A percentile compares a stretch with the other conserved stretches of the same genome.
These are phyloP conservation scores for Myiagra hebetior DNA, from an alignment of 2,113 vertebrate genomes.

Conservation along the genomic window DNA sequence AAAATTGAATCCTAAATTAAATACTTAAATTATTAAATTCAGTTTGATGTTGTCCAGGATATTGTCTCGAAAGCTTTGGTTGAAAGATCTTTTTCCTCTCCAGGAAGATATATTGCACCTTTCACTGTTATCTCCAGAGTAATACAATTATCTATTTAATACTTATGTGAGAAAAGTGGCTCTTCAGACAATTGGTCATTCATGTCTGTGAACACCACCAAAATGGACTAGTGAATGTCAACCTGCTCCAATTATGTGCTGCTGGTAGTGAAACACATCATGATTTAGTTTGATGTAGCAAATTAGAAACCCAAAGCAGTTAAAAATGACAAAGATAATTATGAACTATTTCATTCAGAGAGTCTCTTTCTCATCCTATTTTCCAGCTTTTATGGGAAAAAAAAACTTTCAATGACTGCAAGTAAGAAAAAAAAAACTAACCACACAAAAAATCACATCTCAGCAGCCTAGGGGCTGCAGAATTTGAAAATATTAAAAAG, in stretches of 20 bases:
- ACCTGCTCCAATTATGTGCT: not conserved
- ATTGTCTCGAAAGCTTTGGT: not conserved
- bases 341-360: not conserved
- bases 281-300: not conserved
- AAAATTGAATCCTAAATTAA: not conserved
- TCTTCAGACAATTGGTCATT: not conserved
- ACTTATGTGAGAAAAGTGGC: not conserved
- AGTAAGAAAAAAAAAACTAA: not conserved
- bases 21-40: not conserved
- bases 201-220: not conserved
- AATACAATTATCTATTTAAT: not conserved
- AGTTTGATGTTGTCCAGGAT: not conserved
- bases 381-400: not conserved
- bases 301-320: not conserved
- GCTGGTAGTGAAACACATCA: not conserved
- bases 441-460: not conserved
- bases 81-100: not conserved
- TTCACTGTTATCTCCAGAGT: not conserved
- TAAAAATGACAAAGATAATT: not conserved
- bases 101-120: not conserved
- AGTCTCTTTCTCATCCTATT: not conserved
- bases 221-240: not conserved
- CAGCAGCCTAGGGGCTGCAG: not conserved
- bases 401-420: not conserved
- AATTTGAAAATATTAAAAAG: not conserved